A percentile compares a stretch with the other conserved stretches of the same genome.
Evolutionary conservation across 2,113 vertebrate genomes (phyloP).

Genomic region (Marcusenius ussheri): DNA sequence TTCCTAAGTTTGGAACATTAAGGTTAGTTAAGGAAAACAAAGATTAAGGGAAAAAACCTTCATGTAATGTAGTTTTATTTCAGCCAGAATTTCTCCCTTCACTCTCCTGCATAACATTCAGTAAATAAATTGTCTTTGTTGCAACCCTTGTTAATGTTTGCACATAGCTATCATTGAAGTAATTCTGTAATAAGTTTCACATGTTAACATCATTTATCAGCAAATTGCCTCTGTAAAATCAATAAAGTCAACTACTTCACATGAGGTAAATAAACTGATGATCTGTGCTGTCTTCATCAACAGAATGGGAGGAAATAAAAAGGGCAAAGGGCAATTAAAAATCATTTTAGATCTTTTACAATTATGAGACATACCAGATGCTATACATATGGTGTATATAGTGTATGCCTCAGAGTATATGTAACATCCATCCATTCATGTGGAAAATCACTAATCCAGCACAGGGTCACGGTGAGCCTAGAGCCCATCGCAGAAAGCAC

Average conservation of each 20-base stretch:
- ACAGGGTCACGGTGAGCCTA: neutral
- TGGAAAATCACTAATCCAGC: neutral
- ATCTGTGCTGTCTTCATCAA: constrained; percentile 29
- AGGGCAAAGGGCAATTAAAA: neutral
- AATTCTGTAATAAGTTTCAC: constrained; percentile 78
- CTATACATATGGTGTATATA: neutral
- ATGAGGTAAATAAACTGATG: constrained; percentile 81
- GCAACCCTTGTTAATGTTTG: constrained; percentile 57
- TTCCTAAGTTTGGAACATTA: neutral
- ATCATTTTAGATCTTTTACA: neutral
- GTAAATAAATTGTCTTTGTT: constrained; percentile 57
- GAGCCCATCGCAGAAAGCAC: neutral
- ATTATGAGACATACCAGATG: neutral
- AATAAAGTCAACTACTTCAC: constrained; percentile 72
- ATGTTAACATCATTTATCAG: constrained; percentile 81
- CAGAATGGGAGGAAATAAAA: constrained; percentile 12
- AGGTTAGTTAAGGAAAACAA: neutral
- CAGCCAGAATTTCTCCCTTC: neutral
- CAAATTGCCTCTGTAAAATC: constrained; percentile 86
- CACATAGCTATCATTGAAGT: constrained; percentile 78
- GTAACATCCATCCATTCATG: neutral
- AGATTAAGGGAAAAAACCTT: neutral
- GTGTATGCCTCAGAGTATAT: neutral
- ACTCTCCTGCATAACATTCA: constrained; percentile 1
- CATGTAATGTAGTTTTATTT: neutral